phyloP scores from a whole-genome alignment of 2,888 invertebrate genomes.

The Tillus elongatus region DNA sequence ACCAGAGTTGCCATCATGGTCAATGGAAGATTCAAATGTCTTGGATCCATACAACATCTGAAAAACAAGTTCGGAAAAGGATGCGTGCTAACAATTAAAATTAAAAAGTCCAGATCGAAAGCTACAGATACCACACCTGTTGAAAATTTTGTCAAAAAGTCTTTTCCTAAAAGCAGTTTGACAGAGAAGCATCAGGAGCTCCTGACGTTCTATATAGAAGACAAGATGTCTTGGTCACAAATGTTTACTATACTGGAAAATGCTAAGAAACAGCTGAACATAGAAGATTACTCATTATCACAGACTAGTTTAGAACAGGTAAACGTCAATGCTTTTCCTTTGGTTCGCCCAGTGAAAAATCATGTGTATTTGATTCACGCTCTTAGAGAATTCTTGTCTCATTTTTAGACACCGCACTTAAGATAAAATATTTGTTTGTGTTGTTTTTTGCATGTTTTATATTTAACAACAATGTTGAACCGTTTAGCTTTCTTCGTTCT shows the following conservation, averaged over 20 bases:
- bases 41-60: constrained; percentile 66
- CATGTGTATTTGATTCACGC: no score
- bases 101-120: constrained; percentile 24
- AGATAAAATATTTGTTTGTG: no score
- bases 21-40: constrained; percentile 63
- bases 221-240: constrained; percentile 53
- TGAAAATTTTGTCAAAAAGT: constrained; percentile 17
- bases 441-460: no score
- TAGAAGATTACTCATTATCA: constrained; percentile 68
- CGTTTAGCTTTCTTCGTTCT: no score
- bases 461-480: no score
- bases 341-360: no score
- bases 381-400: no score
- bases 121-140: constrained; percentile 12
- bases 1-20: constrained; percentile 70
- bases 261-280: constrained; percentile 31
- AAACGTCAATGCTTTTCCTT: no score
- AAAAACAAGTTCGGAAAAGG: constrained; percentile 63
- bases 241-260: constrained; percentile 62
- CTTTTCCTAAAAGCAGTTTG: constrained; percentile 20
- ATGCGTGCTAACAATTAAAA: constrained; percentile 28
- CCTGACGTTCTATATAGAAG: constrained; percentile 55
- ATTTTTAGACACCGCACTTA: no score
- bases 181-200: constrained; percentile 60
- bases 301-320: constrained; percentile 67